Percentiles rank a stretch among this genome's conserved stretches.
Conservation (phyloP, 2,888 invertebrate species). For the Meandrusa payeni region DNA sequence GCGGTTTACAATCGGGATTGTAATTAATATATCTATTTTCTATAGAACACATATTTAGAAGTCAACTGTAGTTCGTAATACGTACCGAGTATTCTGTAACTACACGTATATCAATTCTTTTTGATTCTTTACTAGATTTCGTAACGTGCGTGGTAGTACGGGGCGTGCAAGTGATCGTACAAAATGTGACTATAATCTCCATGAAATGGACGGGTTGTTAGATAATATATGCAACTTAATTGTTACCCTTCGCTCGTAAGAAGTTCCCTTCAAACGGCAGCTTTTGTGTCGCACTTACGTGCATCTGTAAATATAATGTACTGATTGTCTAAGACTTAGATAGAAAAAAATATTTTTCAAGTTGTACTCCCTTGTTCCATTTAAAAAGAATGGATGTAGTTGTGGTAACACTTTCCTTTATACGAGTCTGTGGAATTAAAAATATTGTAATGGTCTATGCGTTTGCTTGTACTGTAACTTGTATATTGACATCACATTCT, state of each 20-base stretch:
- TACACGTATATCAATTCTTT: conserved; percentile 37
- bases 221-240: conserved; percentile 30
- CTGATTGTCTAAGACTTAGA: conserved; percentile 69
- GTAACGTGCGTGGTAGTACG: conserved; percentile 33
- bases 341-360: conserved; percentile 52
- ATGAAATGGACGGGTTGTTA: conserved; percentile 48
- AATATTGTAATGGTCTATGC: no score
- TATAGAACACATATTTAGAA: conserved; percentile 20
- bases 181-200: conserved; percentile 73
- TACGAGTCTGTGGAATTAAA: no score
- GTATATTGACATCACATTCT: no score
- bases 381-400: no score
- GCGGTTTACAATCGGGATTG: conserved; percentile 17
- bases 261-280: conserved; percentile 71
- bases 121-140: conserved; percentile 43
- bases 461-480: no score
- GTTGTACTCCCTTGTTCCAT: no score
- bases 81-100: conserved; percentile 26
- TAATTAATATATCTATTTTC: conserved; percentile 21
- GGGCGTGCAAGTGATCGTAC: conserved; percentile 64
- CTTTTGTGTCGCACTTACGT: conserved; percentile 62
- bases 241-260: conserved; percentile 34
- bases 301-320: conserved; percentile 71
- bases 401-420: no score
- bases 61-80: conserved; percentile 19